Evolutionary conservation across 2,888 invertebrate species (phyloP).

Genomic region (Crocallis elinguaria): DNA sequence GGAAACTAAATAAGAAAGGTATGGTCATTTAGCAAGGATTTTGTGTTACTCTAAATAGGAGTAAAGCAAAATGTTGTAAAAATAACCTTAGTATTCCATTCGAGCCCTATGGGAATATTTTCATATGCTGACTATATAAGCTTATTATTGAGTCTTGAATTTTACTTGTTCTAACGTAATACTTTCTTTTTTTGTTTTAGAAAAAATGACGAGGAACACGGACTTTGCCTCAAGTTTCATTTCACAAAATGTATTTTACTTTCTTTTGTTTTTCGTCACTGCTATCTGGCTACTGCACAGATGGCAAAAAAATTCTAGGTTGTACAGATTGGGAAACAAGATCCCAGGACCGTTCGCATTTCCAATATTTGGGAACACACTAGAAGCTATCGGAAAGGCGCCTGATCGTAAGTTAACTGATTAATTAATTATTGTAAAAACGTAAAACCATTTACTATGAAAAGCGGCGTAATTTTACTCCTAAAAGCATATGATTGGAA

Average conservation of each 20-base stretch:
- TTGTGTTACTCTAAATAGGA: too few species aligned
- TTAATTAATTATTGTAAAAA: too few species aligned
- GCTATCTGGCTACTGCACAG: slow-evolving; percentile 65
- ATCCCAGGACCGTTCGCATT: slow-evolving; percentile 87
- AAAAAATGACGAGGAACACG: not conserved
- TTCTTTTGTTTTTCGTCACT: slow-evolving; percentile 58
- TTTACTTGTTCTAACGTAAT: not conserved
- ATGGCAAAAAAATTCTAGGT: slow-evolving; percentile 77
- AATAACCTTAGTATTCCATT: too few species aligned
- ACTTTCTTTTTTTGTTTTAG: not conserved
- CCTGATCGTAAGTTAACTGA: slow-evolving; percentile 79
- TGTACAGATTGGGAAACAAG: slow-evolving; percentile 86
- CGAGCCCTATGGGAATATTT: too few species aligned
- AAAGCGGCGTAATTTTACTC: too few species aligned
- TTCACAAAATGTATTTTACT: slow-evolving; percentile 56
- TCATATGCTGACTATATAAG: too few species aligned
- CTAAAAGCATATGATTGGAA: too few species aligned
- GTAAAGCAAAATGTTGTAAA: too few species aligned
- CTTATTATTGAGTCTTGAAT: too few species aligned
- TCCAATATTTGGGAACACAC: slow-evolving; percentile 89
- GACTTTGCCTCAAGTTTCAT: slow-evolving; percentile 26
- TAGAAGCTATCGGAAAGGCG: slow-evolving; percentile 85
- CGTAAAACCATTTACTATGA: too few species aligned
- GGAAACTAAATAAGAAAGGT: too few species aligned
- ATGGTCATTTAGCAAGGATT: too few species aligned